phyloP scores from a whole-genome alignment of 2,797 vertebrate species.

The Rhabdophis nuchalis region DNA sequence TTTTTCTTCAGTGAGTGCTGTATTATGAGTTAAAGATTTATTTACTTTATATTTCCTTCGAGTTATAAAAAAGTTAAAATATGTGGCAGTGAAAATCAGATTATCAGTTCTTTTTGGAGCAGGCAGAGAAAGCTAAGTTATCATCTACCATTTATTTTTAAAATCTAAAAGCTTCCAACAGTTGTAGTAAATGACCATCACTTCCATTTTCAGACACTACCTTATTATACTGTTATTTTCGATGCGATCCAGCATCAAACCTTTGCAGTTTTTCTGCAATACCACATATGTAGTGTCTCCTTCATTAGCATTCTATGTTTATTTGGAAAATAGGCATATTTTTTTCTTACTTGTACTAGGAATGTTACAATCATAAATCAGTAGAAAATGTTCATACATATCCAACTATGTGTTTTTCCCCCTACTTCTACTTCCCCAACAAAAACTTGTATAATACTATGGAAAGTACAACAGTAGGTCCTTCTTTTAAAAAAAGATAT shows the following conservation, averaged over 20 bases:
- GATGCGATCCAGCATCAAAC: background rate
- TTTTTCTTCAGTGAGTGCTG: background rate
- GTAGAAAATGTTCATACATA: background rate
- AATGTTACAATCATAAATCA: background rate
- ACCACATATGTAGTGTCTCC: background rate
- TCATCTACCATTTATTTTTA: background rate
- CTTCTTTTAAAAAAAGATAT: background rate
- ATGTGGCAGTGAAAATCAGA: background rate
- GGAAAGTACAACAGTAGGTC: too few relatives aligned
- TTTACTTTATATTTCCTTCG: background rate
- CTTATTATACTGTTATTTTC: background rate
- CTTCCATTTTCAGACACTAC: background rate
- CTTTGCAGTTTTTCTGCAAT: background rate
- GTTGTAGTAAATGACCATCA: background rate
- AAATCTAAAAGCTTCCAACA: background rate
- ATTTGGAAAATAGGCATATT: background rate
- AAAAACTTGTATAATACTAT: background rate
- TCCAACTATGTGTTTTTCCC: background rate
- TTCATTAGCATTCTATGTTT: background rate
- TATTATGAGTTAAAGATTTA: background rate
- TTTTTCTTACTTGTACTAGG: background rate
- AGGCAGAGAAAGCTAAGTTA: background rate
- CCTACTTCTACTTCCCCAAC: background rate
- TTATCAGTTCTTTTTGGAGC: slow-evolving; percentile 19
- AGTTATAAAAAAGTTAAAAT: slow-evolving; percentile 18